Base-by-base conservation (phyloP, 1,140 invertebrate genomes). In the Drosophila lacteicornis region DNA sequence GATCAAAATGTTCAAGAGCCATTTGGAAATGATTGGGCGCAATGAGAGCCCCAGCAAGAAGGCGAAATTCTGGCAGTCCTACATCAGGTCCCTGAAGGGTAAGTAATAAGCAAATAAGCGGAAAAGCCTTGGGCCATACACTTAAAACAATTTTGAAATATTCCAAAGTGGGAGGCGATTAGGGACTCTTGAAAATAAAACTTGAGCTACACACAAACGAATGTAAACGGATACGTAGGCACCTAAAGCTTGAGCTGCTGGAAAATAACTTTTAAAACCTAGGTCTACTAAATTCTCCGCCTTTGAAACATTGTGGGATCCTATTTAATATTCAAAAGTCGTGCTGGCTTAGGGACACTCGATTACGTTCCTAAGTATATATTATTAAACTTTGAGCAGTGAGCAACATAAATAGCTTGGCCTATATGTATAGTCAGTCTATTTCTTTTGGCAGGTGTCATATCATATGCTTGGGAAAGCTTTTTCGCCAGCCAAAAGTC, bases 41-140 rank as follows among this genome's bases (percentile, higher is more conserved):
- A 97, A 98, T 93, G 97, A 98, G 94, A 96, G 96, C 92, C 96
- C 97, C 92, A 97, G 96, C 94, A 97, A 96, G 94, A 98, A 97
- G 94, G 97, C 97, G 92, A 97, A 96, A 94, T 98, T 97, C 94
- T 98, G 97, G 97, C 96, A 97, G 93, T 97, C 96, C 87, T 98
- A 97, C 93, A 96, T 97, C 93, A 95, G 97, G 93, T 97, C 97
- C 93, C 94, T 97, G 81, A 97, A 97, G 95, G 97, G 97, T 98
- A 94, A 94, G 84, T 67, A 74, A 6, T 13, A 0, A 12, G 1
- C 12, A 40, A 15, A 22, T n/a, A 15, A 27, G 5, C 19, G 13
- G 13, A 61, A 11, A 33, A 17, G 0, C 11, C 1, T 30, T 25
- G n/a, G n/a, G 3, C 15, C 6, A 5, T 19, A 5, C 25, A 4